phyloP scores from a whole-genome alignment of 2,797 vertebrate species.

The Silurus lanzhouensis region DNA sequence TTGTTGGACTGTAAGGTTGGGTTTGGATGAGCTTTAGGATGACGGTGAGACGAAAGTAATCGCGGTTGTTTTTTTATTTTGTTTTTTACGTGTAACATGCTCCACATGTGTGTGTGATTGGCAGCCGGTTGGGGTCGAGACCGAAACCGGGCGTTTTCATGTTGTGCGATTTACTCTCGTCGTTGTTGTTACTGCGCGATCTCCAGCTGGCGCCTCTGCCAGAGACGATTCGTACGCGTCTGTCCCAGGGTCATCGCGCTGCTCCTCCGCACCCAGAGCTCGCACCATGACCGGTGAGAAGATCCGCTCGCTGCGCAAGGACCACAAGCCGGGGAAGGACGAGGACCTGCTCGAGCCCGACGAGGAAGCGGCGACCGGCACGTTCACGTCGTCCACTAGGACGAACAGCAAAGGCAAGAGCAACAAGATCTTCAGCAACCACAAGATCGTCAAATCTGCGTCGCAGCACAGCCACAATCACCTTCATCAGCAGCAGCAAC shows the following conservation, averaged over 20 bases:
- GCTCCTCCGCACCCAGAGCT: slow-evolving; percentile 56
- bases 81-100: slow-evolving; percentile 22
- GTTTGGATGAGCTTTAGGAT: slow-evolving; percentile 57
- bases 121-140: slow-evolving; percentile 22
- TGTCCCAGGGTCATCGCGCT: slow-evolving; percentile 69
- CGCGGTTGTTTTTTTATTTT: slow-evolving; percentile 36
- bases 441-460: slow-evolving; percentile 76
- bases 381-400: slow-evolving; percentile 76
- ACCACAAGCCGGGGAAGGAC: slow-evolving; percentile 89
- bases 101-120: slow-evolving; percentile 13
- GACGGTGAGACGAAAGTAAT: slow-evolving; percentile 53
- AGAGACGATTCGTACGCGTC: slow-evolving; percentile 62
- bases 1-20: slow-evolving; percentile 56
- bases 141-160: slow-evolving; percentile 65
- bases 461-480: slow-evolving; percentile 63
- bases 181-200: slow-evolving; percentile 44
- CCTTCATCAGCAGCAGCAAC: slow-evolving; percentile 60
- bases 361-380: slow-evolving; percentile 84
- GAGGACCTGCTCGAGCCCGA: slow-evolving; percentile 88
- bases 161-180: slow-evolving; percentile 60
- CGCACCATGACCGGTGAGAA: slow-evolving; percentile 94
- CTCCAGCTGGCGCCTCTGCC: slow-evolving; percentile 59
- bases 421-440: slow-evolving; percentile 83
- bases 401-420: slow-evolving; percentile 72
- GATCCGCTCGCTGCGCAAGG: slow-evolving; percentile 91